Evolutionary conservation across 2,888 invertebrate species (phyloP), one percentile per base, ranked within the genome.

Genomic region (Caenorhabditis drosophilae): DNA sequence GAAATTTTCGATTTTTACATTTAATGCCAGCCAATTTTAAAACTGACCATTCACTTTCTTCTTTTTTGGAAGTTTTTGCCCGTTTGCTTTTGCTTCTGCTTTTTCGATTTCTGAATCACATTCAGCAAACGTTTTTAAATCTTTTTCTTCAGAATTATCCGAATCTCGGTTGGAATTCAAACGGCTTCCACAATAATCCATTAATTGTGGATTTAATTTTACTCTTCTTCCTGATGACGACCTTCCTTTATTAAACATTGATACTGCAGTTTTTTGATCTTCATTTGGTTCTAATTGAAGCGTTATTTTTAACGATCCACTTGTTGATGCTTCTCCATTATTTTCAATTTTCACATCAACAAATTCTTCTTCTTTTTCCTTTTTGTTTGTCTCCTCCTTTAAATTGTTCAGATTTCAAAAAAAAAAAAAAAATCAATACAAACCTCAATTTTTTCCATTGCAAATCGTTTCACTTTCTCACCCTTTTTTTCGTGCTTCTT

Each of bases 191-290:
- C 53, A 53, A 22, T 31, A 42, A n/a, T 63, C 58, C 2, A 40
- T 42, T 0, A 58, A 34, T 2, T 44, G 18, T 11, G 40, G 45
- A 11, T 63, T 64, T 7, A 64, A 15, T 26, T 64, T 58, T 0
- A 64, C 44, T 9, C 34, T 26, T 50, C 64, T 50, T 16, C 64
- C 64, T 26, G 64, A 64, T 3, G 64, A 64, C 0, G 59, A 36
- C 26, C 41, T 18, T 7, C 23, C 23, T 4, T 34, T 27, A 11
- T 54, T 55, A 40, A 64, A 64, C 38, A 64, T 64, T 2, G 55
- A 35, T 1, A 26, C 26, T 1, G 31, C 47, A 26, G 42, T 26
- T 9, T 48, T 36, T 25, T 58, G 44, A 31, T 63, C 63, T 23
- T 51, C 51, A 18, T 47, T 52, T 15, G 61, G 42, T 36, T 42